Base-by-base conservation (phyloP, 2,888 invertebrate genomes). In the Corythucha ciliata region DNA sequence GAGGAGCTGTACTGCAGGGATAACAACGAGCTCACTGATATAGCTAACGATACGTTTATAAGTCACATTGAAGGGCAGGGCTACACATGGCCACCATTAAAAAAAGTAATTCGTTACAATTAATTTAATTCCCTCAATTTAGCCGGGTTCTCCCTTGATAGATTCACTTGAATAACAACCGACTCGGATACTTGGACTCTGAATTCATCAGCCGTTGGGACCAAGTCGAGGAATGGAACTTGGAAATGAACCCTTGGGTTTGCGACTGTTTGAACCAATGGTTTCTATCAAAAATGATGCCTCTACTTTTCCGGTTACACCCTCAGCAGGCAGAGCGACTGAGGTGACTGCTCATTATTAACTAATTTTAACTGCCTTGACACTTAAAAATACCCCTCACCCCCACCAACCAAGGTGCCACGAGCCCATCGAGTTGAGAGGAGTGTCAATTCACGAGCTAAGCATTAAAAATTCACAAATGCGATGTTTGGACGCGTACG, bases 181-280 rank as follows among this genome's bases (percentile, higher is more conserved):
- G 80, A 58, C 67, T 85, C 3, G 68, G 74, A 0, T 76, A 76
- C 58, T 67, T 90, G n/a, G 77, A 84, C 57, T 69, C 71, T n/a
- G 72, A 74, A 12, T 66, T 83, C 34, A 58, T 81, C 2, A 73
- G 76, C 1, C 76, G 80, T 47, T 88, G 87, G 88, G 80, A 83
- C 60, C 68, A 74, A 24, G 65, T 90, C 14, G 70, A 74, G 24
- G 71, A 72, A 44, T 65, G 89, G 44, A 79, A 84, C 58, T 72
- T 90, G 7, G 74, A 76, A 27, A 74, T 75, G 61, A 89, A 89
- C 65, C 80, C 82, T 0, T 89, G 78, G 80, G 70, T 75, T 22
- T 90, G 89, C 64, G 85, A 87, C 65, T 84, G 83, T 62, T 74
- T 79, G 54, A 86, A 87, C 53, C 80, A 83, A 62, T 83, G 83